Evolutionary conservation across 2,888 invertebrate genomes (phyloP).

Genomic region (Candidula unifasciata): DNA sequence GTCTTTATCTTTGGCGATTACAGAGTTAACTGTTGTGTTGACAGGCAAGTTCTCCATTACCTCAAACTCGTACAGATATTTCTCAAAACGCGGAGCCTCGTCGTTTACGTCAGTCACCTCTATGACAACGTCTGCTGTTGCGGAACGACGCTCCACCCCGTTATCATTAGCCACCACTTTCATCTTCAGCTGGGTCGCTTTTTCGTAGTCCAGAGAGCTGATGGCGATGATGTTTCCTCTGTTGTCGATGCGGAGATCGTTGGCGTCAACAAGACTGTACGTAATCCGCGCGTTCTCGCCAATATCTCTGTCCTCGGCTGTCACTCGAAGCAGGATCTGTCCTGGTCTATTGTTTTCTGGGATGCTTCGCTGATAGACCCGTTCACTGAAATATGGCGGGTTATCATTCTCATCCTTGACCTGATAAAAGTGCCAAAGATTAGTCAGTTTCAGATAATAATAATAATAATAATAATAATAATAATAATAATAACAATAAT

Average conservation of each 20-base stretch:
- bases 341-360: conserved; percentile 66
- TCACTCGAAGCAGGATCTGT: conserved; percentile 59
- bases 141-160: conserved; percentile 85
- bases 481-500: too few species aligned
- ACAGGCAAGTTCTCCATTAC: conserved; percentile 59
- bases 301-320: conserved; percentile 62
- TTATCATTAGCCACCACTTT: conserved; percentile 90
- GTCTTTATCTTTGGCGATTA: conserved; percentile 63
- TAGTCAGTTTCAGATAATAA: background rate
- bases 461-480: too few species aligned
- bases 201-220: conserved; percentile 64
- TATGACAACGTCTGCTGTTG: conserved; percentile 57
- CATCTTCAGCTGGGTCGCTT: conserved; percentile 58
- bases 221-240: conserved; percentile 65
- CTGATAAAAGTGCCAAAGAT: conserved; percentile 42
- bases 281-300: conserved; percentile 63
- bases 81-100: conserved; percentile 59
- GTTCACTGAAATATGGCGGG: conserved; percentile 86
- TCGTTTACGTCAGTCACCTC: conserved; percentile 63
- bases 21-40: conserved; percentile 55
- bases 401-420: conserved; percentile 94
- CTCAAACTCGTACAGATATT: conserved; percentile 57
- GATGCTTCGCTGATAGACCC: conserved; percentile 60
- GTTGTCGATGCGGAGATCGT: conserved; percentile 61
- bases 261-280: conserved; percentile 57